Evolutionary conservation across 1,140 invertebrate species (phyloP), one percentile per base, ranked within the genome.

Genomic region (Mactra quadrangularis): DNA sequence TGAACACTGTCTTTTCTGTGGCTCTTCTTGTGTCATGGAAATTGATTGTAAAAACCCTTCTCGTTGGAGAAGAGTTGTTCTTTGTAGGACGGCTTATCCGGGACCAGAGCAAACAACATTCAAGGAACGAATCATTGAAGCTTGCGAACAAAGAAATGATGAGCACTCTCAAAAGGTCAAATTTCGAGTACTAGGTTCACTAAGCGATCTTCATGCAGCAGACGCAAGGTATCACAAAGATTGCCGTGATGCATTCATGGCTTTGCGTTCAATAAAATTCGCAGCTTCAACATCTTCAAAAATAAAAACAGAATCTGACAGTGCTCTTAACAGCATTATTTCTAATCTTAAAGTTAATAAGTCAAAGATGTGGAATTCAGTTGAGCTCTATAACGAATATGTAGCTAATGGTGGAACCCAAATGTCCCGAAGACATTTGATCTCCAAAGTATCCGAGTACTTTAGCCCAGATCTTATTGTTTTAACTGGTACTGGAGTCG

Each of bases 171-270:
- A 29, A 22, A 19, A 45, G 19, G 57, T 76, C 3, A 17, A 33
- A 27, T 3, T 15, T 3, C 33, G 74, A n/a, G n/a, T 76, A 3
- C 15, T 7, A 4, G 45, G 74, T 9, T 31, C 74, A 1, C 31
- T 76, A 4, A 76, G 74, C 45, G 74, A 60, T 27, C 35, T 76
- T 57, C 74, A 76, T 31, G 74, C 74, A 38, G 74, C 74, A 27
- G 74, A 76, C 45, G 74, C 35, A 41, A 60, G 74, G 33, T 76
- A 76, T 29, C 74, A 76, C 60, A 55, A 15, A 13, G 74, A 76
- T 35, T 76, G 74, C 35, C 3, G 35, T 3, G 60, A 60, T 11
- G 41, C 15, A 1, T 76, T 76, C 35, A 25, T 60, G 53, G n/a
- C n/a, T n/a, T n/a, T n/a, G n/a, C n/a, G n/a, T n/a, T 25, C 55